These are phyloP conservation scores for Psilopsiagon aurifrons DNA, from an alignment of 2,113 vertebrate species.

Conservation along the genomic window DNA sequence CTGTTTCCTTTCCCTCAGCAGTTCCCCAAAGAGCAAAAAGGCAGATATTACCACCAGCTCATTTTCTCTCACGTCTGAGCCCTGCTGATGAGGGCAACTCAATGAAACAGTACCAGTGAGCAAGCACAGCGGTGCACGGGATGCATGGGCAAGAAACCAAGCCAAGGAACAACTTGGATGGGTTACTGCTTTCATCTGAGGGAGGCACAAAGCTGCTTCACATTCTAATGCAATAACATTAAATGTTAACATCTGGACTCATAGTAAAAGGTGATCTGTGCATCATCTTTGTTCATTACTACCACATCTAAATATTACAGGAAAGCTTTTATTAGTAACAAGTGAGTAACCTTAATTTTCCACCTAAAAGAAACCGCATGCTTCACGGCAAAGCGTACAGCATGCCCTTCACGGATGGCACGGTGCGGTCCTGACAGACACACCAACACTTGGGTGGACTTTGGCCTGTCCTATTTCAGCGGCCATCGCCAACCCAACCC, in stretches of 20 bases:
- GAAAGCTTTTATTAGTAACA: neutral
- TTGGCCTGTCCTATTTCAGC: rapidly evolving
- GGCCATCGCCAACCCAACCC: neutral
- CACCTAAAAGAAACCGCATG: rapidly evolving
- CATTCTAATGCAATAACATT: rapidly evolving
- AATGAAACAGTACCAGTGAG: rapidly evolving
- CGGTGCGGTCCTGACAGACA: rapidly evolving
- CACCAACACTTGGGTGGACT: rapidly evolving
- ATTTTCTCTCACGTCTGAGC: neutral
- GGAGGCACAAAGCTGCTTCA: neutral
- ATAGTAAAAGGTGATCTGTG: too few relatives aligned
- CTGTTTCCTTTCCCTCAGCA: neutral
- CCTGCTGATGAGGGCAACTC: rapidly evolving
- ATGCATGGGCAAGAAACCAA: too few relatives aligned
- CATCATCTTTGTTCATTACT: neutral
- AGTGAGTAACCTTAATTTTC: neutral
- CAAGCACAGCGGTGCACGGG: rapidly evolving
- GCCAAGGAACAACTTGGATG: rapidly evolving
- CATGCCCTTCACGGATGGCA: rapidly evolving
- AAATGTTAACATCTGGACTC: rapidly evolving
- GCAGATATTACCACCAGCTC: neutral
- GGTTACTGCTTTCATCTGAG: rapidly evolving
- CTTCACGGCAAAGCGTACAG: neutral
- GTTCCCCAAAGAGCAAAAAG: neutral
- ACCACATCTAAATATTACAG: neutral